Conservation (phyloP, 1,140 invertebrate species). For the Formica exsecta region DNA sequence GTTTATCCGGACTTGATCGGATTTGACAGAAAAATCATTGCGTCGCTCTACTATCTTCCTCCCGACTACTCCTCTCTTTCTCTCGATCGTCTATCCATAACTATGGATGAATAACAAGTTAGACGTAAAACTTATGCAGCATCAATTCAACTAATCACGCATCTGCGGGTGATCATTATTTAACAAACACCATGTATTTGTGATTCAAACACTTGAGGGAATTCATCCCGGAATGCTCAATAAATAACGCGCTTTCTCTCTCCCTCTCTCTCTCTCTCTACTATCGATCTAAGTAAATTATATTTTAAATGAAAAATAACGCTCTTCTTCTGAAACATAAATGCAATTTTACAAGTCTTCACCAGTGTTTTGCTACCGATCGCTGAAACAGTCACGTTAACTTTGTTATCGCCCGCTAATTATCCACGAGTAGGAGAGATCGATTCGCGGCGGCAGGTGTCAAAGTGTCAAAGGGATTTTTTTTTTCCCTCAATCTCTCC, state of each 20-base stretch:
- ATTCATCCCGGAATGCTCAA: too few species aligned
- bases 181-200: too few species aligned
- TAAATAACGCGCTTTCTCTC: too few species aligned
- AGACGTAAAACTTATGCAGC: too few species aligned
- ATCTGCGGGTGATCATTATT: too few species aligned
- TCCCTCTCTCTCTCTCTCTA: background rate
- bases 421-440: constrained; percentile 47
- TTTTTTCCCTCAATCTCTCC: constrained; percentile 19
- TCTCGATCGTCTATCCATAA: too few species aligned
- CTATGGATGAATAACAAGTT: too few species aligned
- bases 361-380: background rate
- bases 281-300: background rate
- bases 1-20: background rate
- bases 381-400: constrained; percentile 1
- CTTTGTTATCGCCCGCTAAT: constrained; percentile 13
- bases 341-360: background rate
- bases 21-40: constrained; percentile 5
- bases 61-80: background rate
- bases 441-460: constrained; percentile 52
- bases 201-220: too few species aligned
- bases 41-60: background rate
- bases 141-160: too few species aligned
- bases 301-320: background rate
- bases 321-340: background rate
- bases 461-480: constrained; percentile 59